These are phyloP conservation scores for Prionace glauca DNA, from an alignment of 2,797 vertebrate species.

Conservation along the genomic window DNA sequence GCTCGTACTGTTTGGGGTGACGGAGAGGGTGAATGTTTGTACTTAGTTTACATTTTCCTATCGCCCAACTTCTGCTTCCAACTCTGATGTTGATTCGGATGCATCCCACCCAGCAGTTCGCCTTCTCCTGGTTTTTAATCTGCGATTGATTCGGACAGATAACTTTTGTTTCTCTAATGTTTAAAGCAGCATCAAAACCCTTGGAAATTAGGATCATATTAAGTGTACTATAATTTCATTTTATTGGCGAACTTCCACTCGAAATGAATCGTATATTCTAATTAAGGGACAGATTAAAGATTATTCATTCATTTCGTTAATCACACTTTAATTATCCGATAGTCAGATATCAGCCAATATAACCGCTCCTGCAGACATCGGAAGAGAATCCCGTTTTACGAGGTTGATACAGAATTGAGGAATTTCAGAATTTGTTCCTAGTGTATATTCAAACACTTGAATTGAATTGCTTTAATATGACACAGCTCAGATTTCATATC, in stretches of 20 bases:
- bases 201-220: neutral
- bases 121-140: too few relatives aligned
- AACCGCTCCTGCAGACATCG: neutral
- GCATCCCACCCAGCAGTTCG: neutral
- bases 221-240: neutral
- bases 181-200: neutral
- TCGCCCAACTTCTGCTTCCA: neutral
- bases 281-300: neutral
- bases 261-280: neutral
- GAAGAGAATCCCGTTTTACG: neutral
- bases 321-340: neutral
- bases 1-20: too few relatives aligned
- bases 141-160: neutral
- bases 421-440: neutral
- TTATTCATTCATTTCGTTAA: neutral
- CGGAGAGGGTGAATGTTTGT: too few relatives aligned
- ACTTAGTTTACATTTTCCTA: neutral
- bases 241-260: neutral
- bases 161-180: neutral
- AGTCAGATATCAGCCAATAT: too few relatives aligned
- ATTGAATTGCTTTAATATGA: neutral
- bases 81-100: neutral
- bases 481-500: neutral
- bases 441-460: neutral
- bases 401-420: neutral